Percentiles rank a stretch among this genome's conserved stretches.
Conservation (phyloP, 1,140 invertebrate species). For the Trachymyrmex septentrionalis region DNA sequence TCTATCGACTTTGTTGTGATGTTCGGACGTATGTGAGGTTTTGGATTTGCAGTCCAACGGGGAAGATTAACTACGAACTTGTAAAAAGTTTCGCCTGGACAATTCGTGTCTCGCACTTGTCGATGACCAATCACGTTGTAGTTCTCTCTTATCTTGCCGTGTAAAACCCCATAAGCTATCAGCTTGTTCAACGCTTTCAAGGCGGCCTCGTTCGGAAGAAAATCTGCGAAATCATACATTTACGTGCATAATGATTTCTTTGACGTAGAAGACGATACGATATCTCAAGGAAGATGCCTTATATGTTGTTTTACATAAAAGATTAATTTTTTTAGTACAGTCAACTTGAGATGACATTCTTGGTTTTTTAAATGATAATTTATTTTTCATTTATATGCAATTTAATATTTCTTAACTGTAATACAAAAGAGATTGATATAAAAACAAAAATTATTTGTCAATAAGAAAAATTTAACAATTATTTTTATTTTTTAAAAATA, state of each 20-base stretch:
- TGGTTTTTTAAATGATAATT: background rate
- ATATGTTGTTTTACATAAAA: background rate
- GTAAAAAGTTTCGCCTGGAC: slow-evolving; percentile 87
- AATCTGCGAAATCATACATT: slow-evolving; percentile 82
- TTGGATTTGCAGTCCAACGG: slow-evolving; percentile 80
- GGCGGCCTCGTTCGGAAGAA: slow-evolving; percentile 84
- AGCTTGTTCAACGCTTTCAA: slow-evolving; percentile 82
- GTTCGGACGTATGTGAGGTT: slow-evolving; percentile 27
- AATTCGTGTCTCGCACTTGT: slow-evolving; percentile 84
- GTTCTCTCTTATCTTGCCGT: slow-evolving; percentile 80
- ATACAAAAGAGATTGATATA: background rate
- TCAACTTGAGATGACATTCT: background rate
- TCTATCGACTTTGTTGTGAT: background rate
- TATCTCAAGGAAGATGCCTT: background rate
- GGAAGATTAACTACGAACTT: slow-evolving; percentile 86
- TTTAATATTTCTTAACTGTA: background rate
- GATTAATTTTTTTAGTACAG: background rate
- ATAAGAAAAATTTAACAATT: background rate
- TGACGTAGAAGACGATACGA: background rate
- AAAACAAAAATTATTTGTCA: background rate
- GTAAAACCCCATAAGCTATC: slow-evolving; percentile 84
- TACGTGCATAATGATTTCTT: background rate
- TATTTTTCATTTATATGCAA: background rate
- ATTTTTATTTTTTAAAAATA: background rate
- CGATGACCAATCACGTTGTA: slow-evolving; percentile 87